Evolutionary conservation across 2,797 vertebrate species (phyloP).

Genomic region (Propithecus perrieri): DNA sequence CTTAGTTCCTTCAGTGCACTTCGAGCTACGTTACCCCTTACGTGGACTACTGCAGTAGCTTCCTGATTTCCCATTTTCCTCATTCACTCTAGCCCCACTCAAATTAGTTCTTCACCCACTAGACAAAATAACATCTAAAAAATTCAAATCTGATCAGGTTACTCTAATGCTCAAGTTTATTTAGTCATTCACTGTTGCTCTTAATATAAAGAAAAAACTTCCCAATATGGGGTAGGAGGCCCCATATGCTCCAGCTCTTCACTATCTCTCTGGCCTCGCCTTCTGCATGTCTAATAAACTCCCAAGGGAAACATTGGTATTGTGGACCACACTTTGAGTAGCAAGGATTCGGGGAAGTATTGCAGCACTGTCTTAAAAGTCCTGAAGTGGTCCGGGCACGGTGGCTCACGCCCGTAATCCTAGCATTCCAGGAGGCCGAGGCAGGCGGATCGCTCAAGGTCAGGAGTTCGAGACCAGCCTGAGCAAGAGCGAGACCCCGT

Average conservation of each 20-base stretch:
- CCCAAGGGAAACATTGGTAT: background rate
- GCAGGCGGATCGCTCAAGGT: too few species aligned
- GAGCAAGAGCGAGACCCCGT: too few species aligned
- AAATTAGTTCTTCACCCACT: background rate
- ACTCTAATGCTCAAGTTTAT: background rate
- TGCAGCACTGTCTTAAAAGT: background rate
- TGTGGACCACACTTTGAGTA: background rate
- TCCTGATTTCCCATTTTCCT: background rate
- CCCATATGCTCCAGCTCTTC: background rate
- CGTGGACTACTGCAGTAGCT: background rate
- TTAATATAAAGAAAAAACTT: background rate
- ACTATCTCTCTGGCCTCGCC: too few species aligned
- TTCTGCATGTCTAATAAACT: background rate
- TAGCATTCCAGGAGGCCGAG: too few species aligned
- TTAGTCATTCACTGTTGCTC: background rate
- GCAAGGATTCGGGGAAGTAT: background rate
- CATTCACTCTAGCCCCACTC: background rate
- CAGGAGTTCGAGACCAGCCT: too few species aligned
- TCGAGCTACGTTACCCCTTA: background rate
- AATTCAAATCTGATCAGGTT: background rate
- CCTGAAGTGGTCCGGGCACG: background rate
- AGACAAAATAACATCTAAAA: background rate
- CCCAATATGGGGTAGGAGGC: background rate
- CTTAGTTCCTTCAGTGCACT: background rate
- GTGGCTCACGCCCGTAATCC: too few species aligned